Evolutionary conservation across 1,140 invertebrate genomes (phyloP).

Genomic region (Aphelinus atriplicis): DNA sequence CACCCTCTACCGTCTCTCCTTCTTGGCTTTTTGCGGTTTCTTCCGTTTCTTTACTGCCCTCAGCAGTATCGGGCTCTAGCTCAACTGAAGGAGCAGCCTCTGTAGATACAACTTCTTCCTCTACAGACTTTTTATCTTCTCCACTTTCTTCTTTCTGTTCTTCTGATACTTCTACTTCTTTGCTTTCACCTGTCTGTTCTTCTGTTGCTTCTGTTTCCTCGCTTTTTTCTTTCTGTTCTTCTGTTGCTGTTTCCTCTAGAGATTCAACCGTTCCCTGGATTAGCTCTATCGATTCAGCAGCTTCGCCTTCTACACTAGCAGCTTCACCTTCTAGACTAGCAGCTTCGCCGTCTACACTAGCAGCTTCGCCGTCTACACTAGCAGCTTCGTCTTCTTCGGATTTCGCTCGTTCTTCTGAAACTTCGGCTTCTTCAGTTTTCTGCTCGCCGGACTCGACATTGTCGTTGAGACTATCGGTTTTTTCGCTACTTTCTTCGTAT

Average conservation of each 20-base stretch:
- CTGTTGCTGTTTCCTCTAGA: neutral
- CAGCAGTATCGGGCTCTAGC: conserved; percentile 24
- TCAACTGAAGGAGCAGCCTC: conserved; percentile 15
- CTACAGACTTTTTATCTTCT: conserved; percentile 37
- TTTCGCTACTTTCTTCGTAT: conserved; percentile 33
- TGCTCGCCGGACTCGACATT: conserved; percentile 31
- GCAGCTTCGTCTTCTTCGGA: conserved; percentile 23
- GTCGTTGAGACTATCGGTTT: conserved; percentile 37
- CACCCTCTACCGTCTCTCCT: conserved; percentile 22
- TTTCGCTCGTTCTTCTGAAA: conserved; percentile 11
- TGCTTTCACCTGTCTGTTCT: neutral
- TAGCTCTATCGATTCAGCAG: too few relatives aligned
- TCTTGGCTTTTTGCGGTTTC: conserved; percentile 38
- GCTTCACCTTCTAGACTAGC: conserved; percentile 24
- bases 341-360: conserved; percentile 12
- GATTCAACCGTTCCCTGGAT: too few relatives aligned
- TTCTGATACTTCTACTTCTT: conserved; percentile 14
- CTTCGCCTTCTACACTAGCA: conserved; percentile 19
- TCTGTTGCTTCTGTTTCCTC: too few relatives aligned
- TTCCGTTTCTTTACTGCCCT: conserved; percentile 19
- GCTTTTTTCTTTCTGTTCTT: neutral
- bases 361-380: neutral
- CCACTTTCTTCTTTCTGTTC: conserved; percentile 10
- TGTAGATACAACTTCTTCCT: conserved; percentile 23
- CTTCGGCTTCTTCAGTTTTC: conserved; percentile 50